Evolutionary conservation across 23 tunicate genomes (phyloP).

Genomic region (Corella eumyota): DNA sequence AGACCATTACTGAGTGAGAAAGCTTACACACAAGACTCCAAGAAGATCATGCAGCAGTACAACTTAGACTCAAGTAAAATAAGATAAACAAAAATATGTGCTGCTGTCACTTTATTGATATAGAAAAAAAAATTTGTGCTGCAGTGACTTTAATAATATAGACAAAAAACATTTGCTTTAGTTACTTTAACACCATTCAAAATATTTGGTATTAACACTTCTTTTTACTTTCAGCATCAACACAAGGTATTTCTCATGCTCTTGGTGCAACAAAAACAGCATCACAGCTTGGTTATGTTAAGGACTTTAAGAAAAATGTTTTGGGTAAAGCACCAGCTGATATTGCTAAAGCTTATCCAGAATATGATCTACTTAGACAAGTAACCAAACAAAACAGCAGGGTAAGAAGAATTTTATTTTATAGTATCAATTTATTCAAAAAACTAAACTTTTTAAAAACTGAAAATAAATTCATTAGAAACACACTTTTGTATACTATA

Average conservation of each 20-base stretch:
- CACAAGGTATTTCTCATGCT: constrained; percentile 75
- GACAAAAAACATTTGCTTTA: too few species aligned
- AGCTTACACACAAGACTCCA: constrained; percentile 47
- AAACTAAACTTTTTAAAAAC: too few species aligned
- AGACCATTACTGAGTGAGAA: constrained; percentile 38
- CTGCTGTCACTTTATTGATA: too few species aligned
- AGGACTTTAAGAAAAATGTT: constrained; percentile 40
- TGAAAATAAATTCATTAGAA: too few species aligned
- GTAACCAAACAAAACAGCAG: constrained; percentile 62
- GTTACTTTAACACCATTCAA: too few species aligned
- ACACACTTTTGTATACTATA: too few species aligned
- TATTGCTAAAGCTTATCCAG: constrained; percentile 78
- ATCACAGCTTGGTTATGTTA: constrained; percentile 26
- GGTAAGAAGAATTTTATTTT: constrained; percentile 17
- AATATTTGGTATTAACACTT: too few species aligned
- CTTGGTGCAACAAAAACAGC: constrained; percentile 35
- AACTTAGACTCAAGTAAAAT: constrained; percentile 43
- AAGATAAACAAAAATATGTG: neutral
- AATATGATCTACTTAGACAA: constrained; percentile 49
- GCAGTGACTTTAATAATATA: too few species aligned
- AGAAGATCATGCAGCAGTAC: constrained; percentile 62
- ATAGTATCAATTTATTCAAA: neutral
- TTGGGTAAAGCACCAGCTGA: constrained; percentile 71
- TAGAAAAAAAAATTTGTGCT: too few species aligned
- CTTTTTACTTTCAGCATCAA: too few species aligned